phyloP scores from a whole-genome alignment of 2,113 vertebrate species.

The Lasiurus cinereus region DNA sequence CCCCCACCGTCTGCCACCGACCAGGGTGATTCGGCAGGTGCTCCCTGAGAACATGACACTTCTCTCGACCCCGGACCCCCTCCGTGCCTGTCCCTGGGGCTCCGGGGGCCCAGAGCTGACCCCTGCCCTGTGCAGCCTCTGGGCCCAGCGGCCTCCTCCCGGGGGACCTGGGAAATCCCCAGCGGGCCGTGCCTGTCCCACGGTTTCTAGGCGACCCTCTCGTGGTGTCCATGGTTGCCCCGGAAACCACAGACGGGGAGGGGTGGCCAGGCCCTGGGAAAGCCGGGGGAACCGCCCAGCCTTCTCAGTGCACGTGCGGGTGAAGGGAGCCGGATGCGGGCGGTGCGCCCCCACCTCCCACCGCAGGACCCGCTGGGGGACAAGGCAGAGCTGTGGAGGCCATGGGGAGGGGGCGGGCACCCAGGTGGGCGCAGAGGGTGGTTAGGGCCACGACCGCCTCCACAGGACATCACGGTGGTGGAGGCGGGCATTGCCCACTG shows the following conservation, averaged over 20 bases:
- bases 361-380: background rate
- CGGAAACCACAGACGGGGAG: conserved; percentile 4
- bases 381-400: background rate
- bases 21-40: background rate
- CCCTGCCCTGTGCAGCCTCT: background rate
- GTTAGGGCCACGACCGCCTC: accelerated
- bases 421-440: accelerated
- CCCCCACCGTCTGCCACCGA: background rate
- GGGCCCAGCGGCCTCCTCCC: background rate
- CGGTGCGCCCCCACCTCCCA: no score
- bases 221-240: conserved; percentile 84
- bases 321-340: accelerated
- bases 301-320: accelerated
- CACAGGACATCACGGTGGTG: accelerated
- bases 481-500: background rate
- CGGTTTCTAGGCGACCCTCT: conserved; percentile 76
- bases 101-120: background rate
- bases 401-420: background rate
- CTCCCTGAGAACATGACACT: background rate
- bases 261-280: background rate
- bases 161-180: conserved; percentile 82
- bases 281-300: accelerated
- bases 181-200: conserved; percentile 80
- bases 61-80: background rate
- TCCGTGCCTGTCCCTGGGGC: background rate